Base-by-base conservation (phyloP, 2,888 invertebrate species). In the Magallana nippona region DNA sequence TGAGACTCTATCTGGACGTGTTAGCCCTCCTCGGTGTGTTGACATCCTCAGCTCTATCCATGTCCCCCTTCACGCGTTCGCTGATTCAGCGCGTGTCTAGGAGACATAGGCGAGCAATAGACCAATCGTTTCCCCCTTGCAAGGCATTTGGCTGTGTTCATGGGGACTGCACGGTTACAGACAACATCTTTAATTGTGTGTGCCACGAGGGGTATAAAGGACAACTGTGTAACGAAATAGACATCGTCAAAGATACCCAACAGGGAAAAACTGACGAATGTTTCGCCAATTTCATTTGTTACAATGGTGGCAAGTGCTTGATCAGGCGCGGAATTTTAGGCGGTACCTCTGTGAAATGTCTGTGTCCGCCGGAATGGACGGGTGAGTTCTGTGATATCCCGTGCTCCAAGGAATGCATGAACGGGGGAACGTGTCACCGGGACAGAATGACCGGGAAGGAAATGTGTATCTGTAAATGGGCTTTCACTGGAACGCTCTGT, bases 391-490 rank as follows among this genome's bases (percentile, higher is more conserved):
- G 84, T 60, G 77, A 82, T 55, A 60, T 27, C 17, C 57, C 58
- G 19, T 84, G 84, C 22, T 56, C 55, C 22, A 82, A 63, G 19
- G 55, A 63, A 27, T 84, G 84, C 79, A 58, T 55, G 56, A 55
- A 56, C 32, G 78, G 82, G 17, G 84, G 84, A 55, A 44, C 55
- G 8, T 84, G 84, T 22, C 71, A 78, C 57, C 81, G 44, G 27
- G 82, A 85, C 55, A 62, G 83, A 57, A 19, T 22, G 15, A 63
- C 82, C 19, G 79, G 85, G 27, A 81, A 81, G 17, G 79, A 83
- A 60, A 71, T 85, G 71, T 85, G 85, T 83, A 60, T 83, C 13
- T 85, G 85, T 82, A 63, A 60, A 1, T 85, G 78, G 71, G 81
- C 71, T 27, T 85, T n/a, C 58, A 79, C n/a, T 8, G 85, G 85